Evolutionary conservation across 2,888 invertebrate species (phyloP), one percentile per base, ranked within the genome.

Genomic region (Rhimphoctona megacephalus): DNA sequence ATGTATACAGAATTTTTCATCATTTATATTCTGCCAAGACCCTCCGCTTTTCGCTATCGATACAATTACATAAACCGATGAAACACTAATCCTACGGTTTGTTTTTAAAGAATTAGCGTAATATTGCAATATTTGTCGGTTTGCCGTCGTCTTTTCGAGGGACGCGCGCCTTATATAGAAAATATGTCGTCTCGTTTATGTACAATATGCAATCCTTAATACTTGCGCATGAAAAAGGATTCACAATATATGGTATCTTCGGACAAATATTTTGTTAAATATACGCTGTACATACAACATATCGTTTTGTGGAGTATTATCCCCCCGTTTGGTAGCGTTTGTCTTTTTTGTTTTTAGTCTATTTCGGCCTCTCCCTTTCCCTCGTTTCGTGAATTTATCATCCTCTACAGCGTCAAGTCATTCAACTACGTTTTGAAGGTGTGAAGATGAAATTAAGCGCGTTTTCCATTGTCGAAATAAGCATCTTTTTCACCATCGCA

Each of bases 21-120:
- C 93, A 93, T 92, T 93, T 93, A 94, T 94, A 94, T 94, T 94
- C 94, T 94, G 94, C 90, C 93, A 93, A 92, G 92, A 25, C 92
- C 92, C 92, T 93, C 92, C 92, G 81, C 78, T 82, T n/a, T 64
- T 64, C 69, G 91, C 93, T 94, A 93, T 93, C 92, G 92, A 93
- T 94, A 94, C 94, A 82, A 93, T 94, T 94, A 94, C 94, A 94
- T 94, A 94, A 94, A 94, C 94, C 94, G 94, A 94, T 94, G 93
- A 94, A 94, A 94, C 93, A 92, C 93, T 94, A 94, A 76, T 92
- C 92, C 94, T 94, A 94, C 91, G 92, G 92, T 93, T 74, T 43
- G 33, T 61, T 61, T 64, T 92, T 92, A 93, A 94, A 94, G 94
- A 94, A 94, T 94, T 93, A 94, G 93, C 88, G 89, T 94, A 94